phyloP scores from a whole-genome alignment of 1,140 invertebrate genomes.

The Lysiphlebus fabarum region DNA sequence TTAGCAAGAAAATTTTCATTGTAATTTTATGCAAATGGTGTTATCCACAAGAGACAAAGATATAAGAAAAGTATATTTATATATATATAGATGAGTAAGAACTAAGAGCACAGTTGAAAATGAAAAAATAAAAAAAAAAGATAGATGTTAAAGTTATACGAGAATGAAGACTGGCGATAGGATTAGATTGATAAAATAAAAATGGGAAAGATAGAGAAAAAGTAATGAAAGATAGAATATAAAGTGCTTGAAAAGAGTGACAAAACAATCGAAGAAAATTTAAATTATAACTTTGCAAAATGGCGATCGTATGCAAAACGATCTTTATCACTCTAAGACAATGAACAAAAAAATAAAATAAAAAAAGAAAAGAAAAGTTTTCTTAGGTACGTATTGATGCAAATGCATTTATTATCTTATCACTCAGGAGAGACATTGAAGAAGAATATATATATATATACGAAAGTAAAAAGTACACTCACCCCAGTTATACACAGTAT shows the following conservation, averaged over 20 bases:
- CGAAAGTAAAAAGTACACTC: too few species aligned
- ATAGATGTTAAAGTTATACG: conserved; percentile 20
- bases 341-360: too few species aligned
- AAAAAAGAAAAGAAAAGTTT: too few species aligned
- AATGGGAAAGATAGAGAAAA: conserved; percentile 12
- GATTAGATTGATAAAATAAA: conserved; percentile 28
- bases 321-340: conserved; percentile 42
- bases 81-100: conserved; percentile 20
- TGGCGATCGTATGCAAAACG: conserved; percentile 57
- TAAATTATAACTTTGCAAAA: conserved; percentile 56
- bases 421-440: too few species aligned
- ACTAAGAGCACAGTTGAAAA: conserved; percentile 19
- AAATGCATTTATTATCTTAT: too few species aligned
- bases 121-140: conserved; percentile 3
- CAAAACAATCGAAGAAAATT: conserved; percentile 58
- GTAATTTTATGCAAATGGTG: conserved; percentile 56
- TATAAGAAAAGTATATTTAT: conserved; percentile 13
- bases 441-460: too few species aligned
- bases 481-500: too few species aligned
- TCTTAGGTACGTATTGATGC: too few species aligned
- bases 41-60: conserved; percentile 32
- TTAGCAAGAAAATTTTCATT: conserved; percentile 56
- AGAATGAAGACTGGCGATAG: conserved; percentile 16
- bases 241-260: conserved; percentile 49
- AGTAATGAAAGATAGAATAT: conserved; percentile 24